Percentiles rank a stretch among this genome's conserved stretches.
Evolutionary conservation across 1,140 invertebrate genomes (phyloP).

Genomic region (Dysdera silvatica): DNA sequence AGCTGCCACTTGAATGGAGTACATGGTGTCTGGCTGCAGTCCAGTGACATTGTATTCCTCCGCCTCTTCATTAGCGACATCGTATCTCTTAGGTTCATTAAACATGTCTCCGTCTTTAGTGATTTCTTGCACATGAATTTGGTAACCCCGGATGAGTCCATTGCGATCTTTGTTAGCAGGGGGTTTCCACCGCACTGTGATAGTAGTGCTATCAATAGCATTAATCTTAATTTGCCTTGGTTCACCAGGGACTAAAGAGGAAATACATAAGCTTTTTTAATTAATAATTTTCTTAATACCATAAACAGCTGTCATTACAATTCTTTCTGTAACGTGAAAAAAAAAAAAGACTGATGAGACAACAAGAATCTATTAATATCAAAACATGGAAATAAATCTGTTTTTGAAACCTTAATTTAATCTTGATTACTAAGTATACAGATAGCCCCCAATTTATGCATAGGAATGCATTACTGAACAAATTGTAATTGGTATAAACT

Average conservation of each 20-base stretch:
- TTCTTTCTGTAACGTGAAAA: too few relatives aligned
- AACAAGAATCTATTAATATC: too few relatives aligned
- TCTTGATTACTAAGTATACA: too few relatives aligned
- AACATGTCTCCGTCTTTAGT: conserved; percentile 51
- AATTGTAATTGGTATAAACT: too few relatives aligned
- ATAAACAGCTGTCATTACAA: too few relatives aligned
- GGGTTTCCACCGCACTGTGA: conserved; percentile 84
- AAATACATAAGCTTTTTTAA: too few relatives aligned
- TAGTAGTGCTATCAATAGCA: conserved; percentile 83
- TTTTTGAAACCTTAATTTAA: too few relatives aligned
- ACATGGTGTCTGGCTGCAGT: conserved; percentile 87
- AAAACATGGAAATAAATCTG: too few relatives aligned
- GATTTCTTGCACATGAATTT: conserved; percentile 88
- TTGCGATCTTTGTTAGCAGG: conserved; percentile 82
- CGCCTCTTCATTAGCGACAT: conserved; percentile 69
- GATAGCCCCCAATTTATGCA: too few relatives aligned
- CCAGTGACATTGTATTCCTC: conserved; percentile 75
- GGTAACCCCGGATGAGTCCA: conserved; percentile 91
- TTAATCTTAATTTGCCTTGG: conserved; percentile 80
- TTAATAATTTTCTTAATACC: too few relatives aligned
- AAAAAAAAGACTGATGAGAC: too few relatives aligned
- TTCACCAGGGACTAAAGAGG: conserved; percentile 77
- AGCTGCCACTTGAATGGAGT: conserved; percentile 72
- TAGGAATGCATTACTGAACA: too few relatives aligned
- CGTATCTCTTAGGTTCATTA: conserved; percentile 49